These are phyloP conservation scores for Sebastes alutus DNA, from an alignment of 2,797 vertebrate genomes.

Conservation along the genomic window DNA sequence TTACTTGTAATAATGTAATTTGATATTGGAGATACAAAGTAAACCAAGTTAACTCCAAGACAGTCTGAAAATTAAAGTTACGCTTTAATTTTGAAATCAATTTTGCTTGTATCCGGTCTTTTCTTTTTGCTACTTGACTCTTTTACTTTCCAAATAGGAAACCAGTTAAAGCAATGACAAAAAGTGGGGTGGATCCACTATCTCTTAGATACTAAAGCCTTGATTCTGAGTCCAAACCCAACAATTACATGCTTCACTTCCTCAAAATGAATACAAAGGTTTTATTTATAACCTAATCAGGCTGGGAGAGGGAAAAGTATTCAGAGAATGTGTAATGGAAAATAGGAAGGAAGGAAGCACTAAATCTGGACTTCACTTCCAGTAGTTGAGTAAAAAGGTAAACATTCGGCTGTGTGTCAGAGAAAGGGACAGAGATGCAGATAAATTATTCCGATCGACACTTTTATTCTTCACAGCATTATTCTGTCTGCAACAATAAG, in stretches of 20 bases:
- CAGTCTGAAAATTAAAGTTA: not conserved
- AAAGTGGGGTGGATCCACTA: constrained; percentile 10
- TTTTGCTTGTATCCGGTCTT: not conserved
- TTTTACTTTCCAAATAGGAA: constrained; percentile 56
- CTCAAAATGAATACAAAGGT: not conserved
- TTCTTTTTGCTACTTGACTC: not conserved
- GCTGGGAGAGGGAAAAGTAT: not conserved
- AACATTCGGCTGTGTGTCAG: not conserved
- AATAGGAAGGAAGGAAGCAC: constrained; percentile 14
- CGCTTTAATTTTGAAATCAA: constrained; percentile 43
- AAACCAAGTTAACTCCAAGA: not conserved
- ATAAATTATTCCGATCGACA: constrained; percentile 51
- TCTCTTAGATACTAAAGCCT: not conserved
- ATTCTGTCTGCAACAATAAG: constrained; percentile 68
- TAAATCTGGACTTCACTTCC: not conserved
- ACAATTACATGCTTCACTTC: not conserved
- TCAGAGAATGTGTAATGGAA: constrained; percentile 33
- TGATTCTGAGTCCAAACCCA: not conserved
- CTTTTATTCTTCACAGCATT: constrained; percentile 83
- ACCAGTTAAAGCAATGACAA: constrained; percentile 34
- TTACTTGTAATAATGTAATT: not conserved
- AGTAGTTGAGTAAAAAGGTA: constrained; percentile 2
- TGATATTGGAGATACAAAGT: not conserved
- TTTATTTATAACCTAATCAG: not conserved
- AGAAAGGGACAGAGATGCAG: not conserved